Percentiles rank a stretch among this genome's conserved stretches.
phyloP scores from a whole-genome alignment of 2,888 invertebrate species.

The Andrena haemorrhoa region DNA sequence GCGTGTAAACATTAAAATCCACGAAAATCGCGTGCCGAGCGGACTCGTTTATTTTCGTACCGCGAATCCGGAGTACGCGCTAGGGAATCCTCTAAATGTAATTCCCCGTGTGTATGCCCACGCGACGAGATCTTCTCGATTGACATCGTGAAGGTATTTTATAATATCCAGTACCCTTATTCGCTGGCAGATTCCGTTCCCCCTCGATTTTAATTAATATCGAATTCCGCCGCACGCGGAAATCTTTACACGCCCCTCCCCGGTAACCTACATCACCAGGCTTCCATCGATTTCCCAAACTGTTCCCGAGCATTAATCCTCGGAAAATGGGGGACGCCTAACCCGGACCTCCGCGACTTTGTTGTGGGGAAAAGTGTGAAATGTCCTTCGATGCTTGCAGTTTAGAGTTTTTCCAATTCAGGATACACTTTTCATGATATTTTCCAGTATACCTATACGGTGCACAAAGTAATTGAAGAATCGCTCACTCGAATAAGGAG shows the following conservation, averaged over 20 bases:
- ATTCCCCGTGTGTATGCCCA: background rate
- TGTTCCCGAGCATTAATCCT: background rate
- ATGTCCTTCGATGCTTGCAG: too few species aligned
- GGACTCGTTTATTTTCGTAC: slow-evolving; percentile 34
- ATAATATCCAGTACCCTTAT: background rate
- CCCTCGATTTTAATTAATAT: slow-evolving; percentile 21
- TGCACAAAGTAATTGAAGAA: too few species aligned
- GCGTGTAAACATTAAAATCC: background rate
- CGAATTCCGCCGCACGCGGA: slow-evolving; percentile 11
- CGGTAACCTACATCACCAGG: background rate
- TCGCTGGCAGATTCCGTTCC: background rate
- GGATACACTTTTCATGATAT: too few species aligned
- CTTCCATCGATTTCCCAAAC: background rate
- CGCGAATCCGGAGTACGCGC: background rate
- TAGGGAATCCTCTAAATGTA: slow-evolving; percentile 28
- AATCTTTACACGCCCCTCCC: background rate
- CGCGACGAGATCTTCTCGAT: background rate
- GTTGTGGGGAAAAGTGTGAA: too few species aligned
- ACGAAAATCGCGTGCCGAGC: background rate
- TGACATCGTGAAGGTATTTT: slow-evolving; percentile 15
- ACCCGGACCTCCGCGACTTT: too few species aligned
- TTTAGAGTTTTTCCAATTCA: too few species aligned
- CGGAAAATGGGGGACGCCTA: background rate
- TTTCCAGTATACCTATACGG: too few species aligned
- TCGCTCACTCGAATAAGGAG: too few species aligned